Evolutionary conservation across 2,888 invertebrate species (phyloP).

Genomic region (Nomada fabriciana): DNA sequence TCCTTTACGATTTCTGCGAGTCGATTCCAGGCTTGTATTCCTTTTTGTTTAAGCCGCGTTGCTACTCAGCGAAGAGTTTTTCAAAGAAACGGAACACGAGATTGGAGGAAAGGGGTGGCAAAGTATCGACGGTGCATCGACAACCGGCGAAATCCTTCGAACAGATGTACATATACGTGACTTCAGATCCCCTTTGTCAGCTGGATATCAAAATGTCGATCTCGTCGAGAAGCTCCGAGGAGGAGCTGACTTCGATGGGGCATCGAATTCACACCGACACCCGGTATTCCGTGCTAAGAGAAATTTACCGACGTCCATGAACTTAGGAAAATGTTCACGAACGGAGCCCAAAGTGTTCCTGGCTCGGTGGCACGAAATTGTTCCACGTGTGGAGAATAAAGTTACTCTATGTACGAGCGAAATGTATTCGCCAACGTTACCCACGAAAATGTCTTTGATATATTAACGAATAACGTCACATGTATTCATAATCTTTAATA

Average conservation of each 20-base stretch:
- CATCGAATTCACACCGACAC: constrained; percentile 7
- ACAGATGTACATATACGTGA: neutral
- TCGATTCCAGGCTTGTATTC: too few species aligned
- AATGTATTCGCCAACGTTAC: too few species aligned
- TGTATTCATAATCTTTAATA: too few species aligned
- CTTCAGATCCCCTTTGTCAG: constrained; percentile 28
- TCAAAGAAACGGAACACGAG: neutral
- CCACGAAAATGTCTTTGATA: too few species aligned
- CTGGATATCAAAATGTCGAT: constrained; percentile 19
- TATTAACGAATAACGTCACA: too few species aligned
- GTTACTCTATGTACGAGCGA: neutral
- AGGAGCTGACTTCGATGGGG: constrained; percentile 4
- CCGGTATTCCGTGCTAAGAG: neutral
- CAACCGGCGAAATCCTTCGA: constrained; percentile 6
- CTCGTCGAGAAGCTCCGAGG: neutral
- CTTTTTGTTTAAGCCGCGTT: too few species aligned
- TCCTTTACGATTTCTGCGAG: neutral
- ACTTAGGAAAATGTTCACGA: neutral
- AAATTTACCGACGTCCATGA: constrained; percentile 10
- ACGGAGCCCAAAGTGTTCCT: neutral
- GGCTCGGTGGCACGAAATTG: neutral
- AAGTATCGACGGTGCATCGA: neutral
- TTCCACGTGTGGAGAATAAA: neutral
- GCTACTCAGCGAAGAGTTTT: too few species aligned
- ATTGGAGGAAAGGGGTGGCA: neutral